phyloP scores from a whole-genome alignment of 1,140 invertebrate genomes.

The Zeugodacus cucurbitae region DNA sequence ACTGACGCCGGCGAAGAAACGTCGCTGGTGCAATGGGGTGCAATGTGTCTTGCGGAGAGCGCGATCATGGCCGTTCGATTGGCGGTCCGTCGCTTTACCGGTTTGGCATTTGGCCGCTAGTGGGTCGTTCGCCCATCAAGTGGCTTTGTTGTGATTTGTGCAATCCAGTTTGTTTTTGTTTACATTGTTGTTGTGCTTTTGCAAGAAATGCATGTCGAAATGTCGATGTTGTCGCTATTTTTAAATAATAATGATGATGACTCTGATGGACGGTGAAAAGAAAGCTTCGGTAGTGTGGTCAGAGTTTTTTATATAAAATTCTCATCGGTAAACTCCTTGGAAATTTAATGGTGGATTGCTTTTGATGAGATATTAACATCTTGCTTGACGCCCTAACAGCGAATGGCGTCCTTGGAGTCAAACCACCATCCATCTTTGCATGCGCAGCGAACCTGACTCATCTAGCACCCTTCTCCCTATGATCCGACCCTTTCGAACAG shows the following conservation, averaged over 20 bases:
- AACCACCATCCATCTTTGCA: too few relatives aligned
- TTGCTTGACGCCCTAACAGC: too few relatives aligned
- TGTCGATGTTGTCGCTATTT: background rate
- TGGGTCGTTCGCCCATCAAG: background rate
- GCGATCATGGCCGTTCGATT: background rate
- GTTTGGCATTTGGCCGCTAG: background rate
- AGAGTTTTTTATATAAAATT: background rate
- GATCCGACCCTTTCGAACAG: too few relatives aligned
- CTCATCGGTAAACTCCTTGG: too few relatives aligned
- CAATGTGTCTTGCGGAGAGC: background rate
- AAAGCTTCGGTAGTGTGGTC: background rate
- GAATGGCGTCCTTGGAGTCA: too few relatives aligned
- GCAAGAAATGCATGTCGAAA: conserved; percentile 12
- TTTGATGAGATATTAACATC: too few relatives aligned
- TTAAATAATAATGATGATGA: background rate
- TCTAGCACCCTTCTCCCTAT: too few relatives aligned
- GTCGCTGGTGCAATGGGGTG: background rate
- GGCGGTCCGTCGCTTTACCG: background rate
- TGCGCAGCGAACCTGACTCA: too few relatives aligned
- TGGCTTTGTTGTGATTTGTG: background rate
- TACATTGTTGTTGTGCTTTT: background rate
- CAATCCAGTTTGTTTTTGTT: background rate
- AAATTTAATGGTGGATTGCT: too few relatives aligned
- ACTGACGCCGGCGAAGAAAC: background rate
- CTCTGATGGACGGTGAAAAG: background rate